phyloP scores from a whole-genome alignment of 2,113 vertebrate species.

The Sphyrna mokarran region DNA sequence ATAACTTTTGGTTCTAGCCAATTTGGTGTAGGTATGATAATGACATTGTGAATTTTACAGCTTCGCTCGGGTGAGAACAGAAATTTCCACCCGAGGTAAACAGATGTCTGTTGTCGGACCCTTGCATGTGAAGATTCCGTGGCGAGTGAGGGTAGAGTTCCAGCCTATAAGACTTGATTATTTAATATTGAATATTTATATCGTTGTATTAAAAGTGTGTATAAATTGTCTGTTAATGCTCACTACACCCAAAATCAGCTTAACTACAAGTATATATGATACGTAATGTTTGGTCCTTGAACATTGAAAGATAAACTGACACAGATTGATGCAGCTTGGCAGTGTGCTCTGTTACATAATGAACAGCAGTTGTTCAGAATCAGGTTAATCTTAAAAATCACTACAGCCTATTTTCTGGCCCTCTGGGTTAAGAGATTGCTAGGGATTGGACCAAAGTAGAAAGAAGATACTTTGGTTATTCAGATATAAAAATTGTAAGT shows the following conservation, averaged over 20 bases:
- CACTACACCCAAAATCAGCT: not conserved
- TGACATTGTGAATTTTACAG: not conserved
- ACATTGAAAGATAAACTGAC: not conserved
- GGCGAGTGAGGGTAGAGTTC: no score
- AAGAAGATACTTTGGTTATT: not conserved
- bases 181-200: not conserved
- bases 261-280: not conserved
- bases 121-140: no score
- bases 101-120: no score
- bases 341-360: slow-evolving; percentile 7
- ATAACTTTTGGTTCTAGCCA: not conserved
- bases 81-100: no score
- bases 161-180: not conserved
- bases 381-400: slow-evolving; percentile 16
- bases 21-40: not conserved
- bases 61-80: no score
- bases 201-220: not conserved
- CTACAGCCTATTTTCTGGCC: not conserved
- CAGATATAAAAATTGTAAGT: not conserved
- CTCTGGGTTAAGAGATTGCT: not conserved
- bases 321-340: not conserved
- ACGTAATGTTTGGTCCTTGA: not conserved
- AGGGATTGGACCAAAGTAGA: not conserved
- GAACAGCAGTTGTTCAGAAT: not conserved
- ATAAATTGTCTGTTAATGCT: not conserved